Evolutionary conservation across 2,113 vertebrate genomes (phyloP).

Genomic region (Gymnorhina tibicen): DNA sequence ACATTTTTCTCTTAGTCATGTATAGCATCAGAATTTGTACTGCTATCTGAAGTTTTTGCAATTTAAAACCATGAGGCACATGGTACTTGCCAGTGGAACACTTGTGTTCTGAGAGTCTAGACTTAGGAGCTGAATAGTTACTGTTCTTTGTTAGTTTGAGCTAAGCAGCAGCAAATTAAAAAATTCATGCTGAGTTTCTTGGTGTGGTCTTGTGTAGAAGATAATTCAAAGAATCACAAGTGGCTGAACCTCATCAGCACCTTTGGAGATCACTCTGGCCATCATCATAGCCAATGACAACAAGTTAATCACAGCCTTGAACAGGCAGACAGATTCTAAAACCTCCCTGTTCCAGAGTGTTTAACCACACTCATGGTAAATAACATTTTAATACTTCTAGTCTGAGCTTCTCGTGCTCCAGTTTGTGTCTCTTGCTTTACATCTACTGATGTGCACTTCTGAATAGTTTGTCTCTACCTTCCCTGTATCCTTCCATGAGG

Average conservation of each 20-base stretch:
- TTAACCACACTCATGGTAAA: background rate
- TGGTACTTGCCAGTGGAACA: background rate
- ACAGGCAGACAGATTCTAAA: background rate
- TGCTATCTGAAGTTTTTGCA: background rate
- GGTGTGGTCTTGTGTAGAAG: background rate
- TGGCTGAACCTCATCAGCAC: background rate
- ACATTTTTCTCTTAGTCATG: background rate
- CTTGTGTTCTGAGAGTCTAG: background rate
- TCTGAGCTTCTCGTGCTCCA: background rate
- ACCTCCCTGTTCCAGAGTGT: background rate
- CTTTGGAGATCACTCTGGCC: background rate
- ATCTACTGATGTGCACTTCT: background rate
- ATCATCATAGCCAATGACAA: background rate
- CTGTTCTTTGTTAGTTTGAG: background rate
- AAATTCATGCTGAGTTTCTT: background rate
- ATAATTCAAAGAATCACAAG: background rate
- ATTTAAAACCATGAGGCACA: background rate
- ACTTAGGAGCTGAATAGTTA: background rate
- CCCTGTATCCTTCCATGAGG: background rate
- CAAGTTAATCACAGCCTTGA: background rate
- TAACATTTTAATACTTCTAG: background rate
- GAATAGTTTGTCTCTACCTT: background rate
- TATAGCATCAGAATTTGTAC: background rate
- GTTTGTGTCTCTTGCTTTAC: background rate
- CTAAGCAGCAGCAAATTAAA: background rate